phyloP scores from a whole-genome alignment of 92 coral and sea anemone species.

The Micromussa lordhowensis region DNA sequence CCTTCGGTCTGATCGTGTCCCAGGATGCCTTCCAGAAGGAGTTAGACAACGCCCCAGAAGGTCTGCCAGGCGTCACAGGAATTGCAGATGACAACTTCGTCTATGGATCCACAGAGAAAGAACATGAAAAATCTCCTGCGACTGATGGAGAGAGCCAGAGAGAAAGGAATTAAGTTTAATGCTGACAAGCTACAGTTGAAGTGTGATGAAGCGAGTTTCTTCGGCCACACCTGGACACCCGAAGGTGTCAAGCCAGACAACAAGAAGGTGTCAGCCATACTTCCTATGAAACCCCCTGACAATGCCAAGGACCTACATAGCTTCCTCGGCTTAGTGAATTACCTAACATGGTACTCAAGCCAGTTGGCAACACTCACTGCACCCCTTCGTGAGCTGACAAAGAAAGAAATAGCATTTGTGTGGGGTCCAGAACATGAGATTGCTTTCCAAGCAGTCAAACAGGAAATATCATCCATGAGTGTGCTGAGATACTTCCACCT shows the following conservation, averaged over 20 bases:
- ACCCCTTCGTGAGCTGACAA: slow-evolving; percentile 60
- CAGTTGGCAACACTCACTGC: slow-evolving; percentile 17
- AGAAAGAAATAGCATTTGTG: slow-evolving; percentile 33
- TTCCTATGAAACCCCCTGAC: slow-evolving; percentile 37
- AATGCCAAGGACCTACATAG: slow-evolving; percentile 43
- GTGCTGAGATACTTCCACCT: too few species aligned
- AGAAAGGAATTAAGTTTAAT: too few species aligned
- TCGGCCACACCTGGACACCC: slow-evolving; percentile 30
- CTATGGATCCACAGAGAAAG: too few species aligned
- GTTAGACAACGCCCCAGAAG: too few species aligned
- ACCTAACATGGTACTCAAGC: neutral
- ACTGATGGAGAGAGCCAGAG: too few species aligned
- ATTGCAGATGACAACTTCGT: too few species aligned
- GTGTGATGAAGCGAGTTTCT: slow-evolving; percentile 17
- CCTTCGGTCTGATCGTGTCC: too few species aligned
- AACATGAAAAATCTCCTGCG: too few species aligned
- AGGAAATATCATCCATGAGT: slow-evolving; percentile 45
- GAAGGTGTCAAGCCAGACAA: too few species aligned
- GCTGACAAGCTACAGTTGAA: slow-evolving; percentile 4
- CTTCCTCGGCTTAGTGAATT: slow-evolving; percentile 36
- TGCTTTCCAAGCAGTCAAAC: slow-evolving; percentile 40
- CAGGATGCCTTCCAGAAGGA: too few species aligned
- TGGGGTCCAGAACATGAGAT: slow-evolving; percentile 68
- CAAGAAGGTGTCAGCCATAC: slow-evolving; percentile 38
- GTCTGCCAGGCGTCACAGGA: too few species aligned